phyloP scores from a whole-genome alignment of 2,797 vertebrate genomes.

The Microcaecilia unicolor region DNA sequence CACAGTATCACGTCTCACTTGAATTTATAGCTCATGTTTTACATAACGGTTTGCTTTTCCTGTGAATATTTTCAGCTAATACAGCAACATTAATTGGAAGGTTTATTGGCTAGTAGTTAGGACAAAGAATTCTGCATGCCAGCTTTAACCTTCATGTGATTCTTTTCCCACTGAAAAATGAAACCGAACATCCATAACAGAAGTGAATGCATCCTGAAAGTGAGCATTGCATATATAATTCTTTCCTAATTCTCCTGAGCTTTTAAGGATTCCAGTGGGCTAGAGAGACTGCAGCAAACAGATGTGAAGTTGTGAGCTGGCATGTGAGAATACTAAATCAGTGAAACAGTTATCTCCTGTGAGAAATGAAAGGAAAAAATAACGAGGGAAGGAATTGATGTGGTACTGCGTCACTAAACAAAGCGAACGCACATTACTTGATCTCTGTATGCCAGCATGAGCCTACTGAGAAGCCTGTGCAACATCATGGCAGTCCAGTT shows the following conservation, averaged over 20 bases:
- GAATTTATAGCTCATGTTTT: conserved; percentile 8
- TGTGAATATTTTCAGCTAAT: conserved; percentile 9
- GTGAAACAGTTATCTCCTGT: background rate
- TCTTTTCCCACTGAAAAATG: background rate
- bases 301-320: background rate
- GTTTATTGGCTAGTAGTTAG: conserved; percentile 17
- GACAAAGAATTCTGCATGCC: background rate
- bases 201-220: background rate
- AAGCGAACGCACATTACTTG: background rate
- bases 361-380: background rate
- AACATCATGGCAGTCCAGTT: conserved; percentile 1
- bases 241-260: background rate
- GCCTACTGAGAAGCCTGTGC: background rate
- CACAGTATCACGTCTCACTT: conserved; percentile 6
- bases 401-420: background rate
- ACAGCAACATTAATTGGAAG: conserved; percentile 2
- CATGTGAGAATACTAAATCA: too few species aligned
- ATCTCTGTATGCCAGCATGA: background rate
- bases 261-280: background rate
- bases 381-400: conserved; percentile 1
- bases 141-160: conserved; percentile 1
- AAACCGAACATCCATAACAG: background rate
- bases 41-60: conserved; percentile 31
- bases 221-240: background rate
- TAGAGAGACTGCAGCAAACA: background rate